Conservation (phyloP, 2,888 invertebrate species). For the Drosophila macrospina region DNA sequence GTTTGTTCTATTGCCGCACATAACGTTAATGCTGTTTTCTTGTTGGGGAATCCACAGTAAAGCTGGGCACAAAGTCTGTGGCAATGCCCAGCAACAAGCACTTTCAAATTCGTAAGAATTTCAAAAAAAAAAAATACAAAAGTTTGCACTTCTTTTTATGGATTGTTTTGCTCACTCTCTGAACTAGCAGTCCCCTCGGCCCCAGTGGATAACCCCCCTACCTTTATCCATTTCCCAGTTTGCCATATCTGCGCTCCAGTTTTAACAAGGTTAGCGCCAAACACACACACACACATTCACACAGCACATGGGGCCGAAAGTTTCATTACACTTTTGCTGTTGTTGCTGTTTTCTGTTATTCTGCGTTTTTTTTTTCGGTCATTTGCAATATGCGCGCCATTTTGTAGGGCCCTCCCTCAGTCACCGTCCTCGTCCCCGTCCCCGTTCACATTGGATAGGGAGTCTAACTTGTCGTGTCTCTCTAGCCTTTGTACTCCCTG, state of each 20-base stretch:
- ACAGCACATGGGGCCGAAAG: slow-evolving; percentile 50
- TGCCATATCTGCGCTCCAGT: slow-evolving; percentile 70
- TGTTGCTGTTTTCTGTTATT: slow-evolving; percentile 46
- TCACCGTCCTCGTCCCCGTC: background rate
- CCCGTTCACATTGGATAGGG: background rate
- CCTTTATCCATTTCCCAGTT: slow-evolving; percentile 32
- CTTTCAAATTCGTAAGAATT: slow-evolving; percentile 29
- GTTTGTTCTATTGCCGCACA: slow-evolving; percentile 23
- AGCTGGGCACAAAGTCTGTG: slow-evolving; percentile 19
- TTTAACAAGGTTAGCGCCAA: slow-evolving; percentile 73
- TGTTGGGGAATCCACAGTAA: slow-evolving; percentile 40
- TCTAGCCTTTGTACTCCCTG: slow-evolving; percentile 22
- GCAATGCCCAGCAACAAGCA: slow-evolving; percentile 14
- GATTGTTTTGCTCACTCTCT: slow-evolving; percentile 31
- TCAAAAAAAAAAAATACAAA: slow-evolving; percentile 6
- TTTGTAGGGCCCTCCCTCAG: slow-evolving; percentile 35
- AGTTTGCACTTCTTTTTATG: slow-evolving; percentile 40
- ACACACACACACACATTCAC: slow-evolving; percentile 32
- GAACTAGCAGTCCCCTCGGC: background rate
- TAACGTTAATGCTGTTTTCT: slow-evolving; percentile 52
- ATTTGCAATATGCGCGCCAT: slow-evolving; percentile 75
- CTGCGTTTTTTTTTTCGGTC: slow-evolving; percentile 63
- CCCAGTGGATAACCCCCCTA: slow-evolving; percentile 17
- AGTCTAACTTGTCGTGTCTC: background rate
- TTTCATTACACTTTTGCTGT: slow-evolving; percentile 62